Percentiles rank a stretch among this genome's conserved stretches.
phyloP scores from a whole-genome alignment of 1,140 invertebrate genomes.

The Zaprionus taronus region DNA sequence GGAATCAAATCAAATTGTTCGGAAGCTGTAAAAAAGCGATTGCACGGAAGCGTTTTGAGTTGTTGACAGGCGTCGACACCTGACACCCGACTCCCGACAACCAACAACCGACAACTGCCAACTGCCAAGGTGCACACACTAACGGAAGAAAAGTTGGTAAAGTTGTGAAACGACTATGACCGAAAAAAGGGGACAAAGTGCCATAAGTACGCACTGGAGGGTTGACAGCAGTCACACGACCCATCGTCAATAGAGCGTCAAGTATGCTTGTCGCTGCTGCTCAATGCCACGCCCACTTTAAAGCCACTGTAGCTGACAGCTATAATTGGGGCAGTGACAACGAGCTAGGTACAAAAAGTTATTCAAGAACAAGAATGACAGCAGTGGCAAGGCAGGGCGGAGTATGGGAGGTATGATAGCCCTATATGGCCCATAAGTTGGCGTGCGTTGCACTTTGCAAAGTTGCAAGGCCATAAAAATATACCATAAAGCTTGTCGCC shows the following conservation, averaged over 20 bases:
- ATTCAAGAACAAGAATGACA: conserved; percentile 24
- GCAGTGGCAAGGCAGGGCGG: conserved; percentile 13
- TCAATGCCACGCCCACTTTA: conserved; percentile 66
- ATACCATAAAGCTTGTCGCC: conserved; percentile 58
- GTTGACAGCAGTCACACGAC: conserved; percentile 52
- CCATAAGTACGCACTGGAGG: conserved; percentile 75
- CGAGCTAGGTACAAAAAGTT: conserved; percentile 66
- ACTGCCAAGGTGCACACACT: conserved; percentile 75
- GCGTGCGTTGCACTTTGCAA: conserved; percentile 60
- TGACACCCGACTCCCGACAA: conserved; percentile 54
- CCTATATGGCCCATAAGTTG: conserved; percentile 77
- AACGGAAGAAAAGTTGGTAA: conserved; percentile 67
- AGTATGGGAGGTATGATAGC: neutral
- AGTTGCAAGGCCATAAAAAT: conserved; percentile 76
- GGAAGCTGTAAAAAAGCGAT: conserved; percentile 84
- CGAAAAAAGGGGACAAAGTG: conserved; percentile 39
- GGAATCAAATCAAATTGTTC: conserved; percentile 84
- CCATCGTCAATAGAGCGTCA: conserved; percentile 70
- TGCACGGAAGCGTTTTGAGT: conserved; percentile 83
- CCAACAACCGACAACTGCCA: conserved; percentile 45
- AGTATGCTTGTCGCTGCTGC: conserved; percentile 53
- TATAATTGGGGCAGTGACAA: conserved; percentile 76
- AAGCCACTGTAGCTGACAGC: conserved; percentile 43
- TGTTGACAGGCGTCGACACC: conserved; percentile 68
- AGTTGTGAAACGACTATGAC: conserved; percentile 67